Evolutionary conservation across 2,888 invertebrate species (phyloP), one percentile per base, ranked within the genome.

Genomic region (Gonocerus acuteangulatus): DNA sequence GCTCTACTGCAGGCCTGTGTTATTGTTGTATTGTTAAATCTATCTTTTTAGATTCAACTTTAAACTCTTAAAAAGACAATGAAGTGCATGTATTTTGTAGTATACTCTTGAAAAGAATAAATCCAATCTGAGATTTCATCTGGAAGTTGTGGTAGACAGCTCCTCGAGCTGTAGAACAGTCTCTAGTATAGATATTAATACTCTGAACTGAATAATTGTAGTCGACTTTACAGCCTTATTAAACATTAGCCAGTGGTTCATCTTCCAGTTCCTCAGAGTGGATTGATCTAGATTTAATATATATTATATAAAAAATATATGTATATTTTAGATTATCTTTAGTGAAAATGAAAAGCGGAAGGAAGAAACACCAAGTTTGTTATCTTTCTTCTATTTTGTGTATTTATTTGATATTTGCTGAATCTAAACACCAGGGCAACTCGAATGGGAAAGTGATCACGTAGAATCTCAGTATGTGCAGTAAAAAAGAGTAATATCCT

Each of bases 361-460:
- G 19, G 22, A 48, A 48, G 22, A 48, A 48, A 16, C 19, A 27
- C 27, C 27, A 27, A 27, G 27, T 6, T 27, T 27, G 27, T 27
- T 27, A 27, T 27, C 27, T 27, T 27, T 27, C 27, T 56, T 44
- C 45, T 56, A 45, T 56, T 45, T 27, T 56, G 23, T 45, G 56
- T 39, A 54, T 45, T 56, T 22, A 56, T 56, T 44, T 44, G 27
- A 44, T 36, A 42, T 44, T 42, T 44, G 56, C 56, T 44, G 13
- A 45, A 42, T 44, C 16, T 21, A 15, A 44, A 13, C 34, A 39
- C 36, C 42, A 52, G 52, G 21, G 22, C 21, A 21, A 52, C 34
- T 21, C 22, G 13, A 18, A 1, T n/a, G 16, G 1, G 16, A 21
- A 32, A 9, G 18, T 42, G 42, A 44, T 60, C 18, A 44, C n/a